A percentile compares a stretch with the other conserved stretches of the same genome.
phyloP scores from a whole-genome alignment of 1,140 invertebrate genomes.

The Tachypleus tridentatus region DNA sequence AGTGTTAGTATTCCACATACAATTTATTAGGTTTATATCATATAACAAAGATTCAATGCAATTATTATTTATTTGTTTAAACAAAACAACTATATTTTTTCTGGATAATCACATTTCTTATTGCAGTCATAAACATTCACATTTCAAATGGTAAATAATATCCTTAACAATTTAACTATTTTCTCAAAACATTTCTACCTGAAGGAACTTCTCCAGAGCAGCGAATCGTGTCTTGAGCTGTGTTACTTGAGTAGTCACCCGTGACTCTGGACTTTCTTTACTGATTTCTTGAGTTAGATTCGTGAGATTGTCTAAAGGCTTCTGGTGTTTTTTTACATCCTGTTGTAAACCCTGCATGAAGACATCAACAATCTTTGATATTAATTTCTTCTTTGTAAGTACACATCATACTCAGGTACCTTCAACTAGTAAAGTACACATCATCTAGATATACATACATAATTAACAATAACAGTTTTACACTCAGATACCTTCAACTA shows the following conservation, averaged over 20 bases:
- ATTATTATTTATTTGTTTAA: no score
- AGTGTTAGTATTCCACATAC: no score
- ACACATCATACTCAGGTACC: constrained; percentile 50
- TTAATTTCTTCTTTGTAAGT: constrained; percentile 54
- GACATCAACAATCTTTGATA: constrained; percentile 50
- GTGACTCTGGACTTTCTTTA: constrained; percentile 61
- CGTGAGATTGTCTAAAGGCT: constrained; percentile 48
- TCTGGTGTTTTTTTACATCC: constrained; percentile 45
- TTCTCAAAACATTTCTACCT: constrained; percentile 5
- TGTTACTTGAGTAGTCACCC: constrained; percentile 61
- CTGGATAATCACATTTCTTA: no score
- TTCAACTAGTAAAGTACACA: constrained; percentile 2
- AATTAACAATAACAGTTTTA: no score
- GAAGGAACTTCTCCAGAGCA: constrained; percentile 42
- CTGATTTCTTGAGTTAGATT: constrained; percentile 56
- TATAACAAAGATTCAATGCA: no score
- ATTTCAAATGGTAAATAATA: no score
- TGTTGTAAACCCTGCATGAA: constrained; percentile 43
- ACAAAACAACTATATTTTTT: no score
- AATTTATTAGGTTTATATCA: no score
- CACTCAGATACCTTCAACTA: no score
- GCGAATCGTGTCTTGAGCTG: constrained; percentile 64
- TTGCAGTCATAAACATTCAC: no score
- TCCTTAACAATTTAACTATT: neutral
- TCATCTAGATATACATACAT: neutral